These are phyloP conservation scores for Clamator glandarius DNA, from an alignment of 2,797 vertebrate species.

Conservation along the genomic window DNA sequence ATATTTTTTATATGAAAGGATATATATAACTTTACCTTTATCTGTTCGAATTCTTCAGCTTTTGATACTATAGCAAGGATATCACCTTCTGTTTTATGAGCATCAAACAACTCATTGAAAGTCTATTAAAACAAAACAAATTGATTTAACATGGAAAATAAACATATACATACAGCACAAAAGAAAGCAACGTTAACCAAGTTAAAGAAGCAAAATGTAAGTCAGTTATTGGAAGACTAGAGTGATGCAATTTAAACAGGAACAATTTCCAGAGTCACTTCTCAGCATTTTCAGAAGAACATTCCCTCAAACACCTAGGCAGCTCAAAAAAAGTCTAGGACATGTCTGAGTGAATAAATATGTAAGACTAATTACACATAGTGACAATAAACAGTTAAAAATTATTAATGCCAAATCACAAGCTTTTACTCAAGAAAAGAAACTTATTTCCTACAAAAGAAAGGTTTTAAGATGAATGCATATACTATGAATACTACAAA, in stretches of 20 bases:
- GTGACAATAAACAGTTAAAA: neutral
- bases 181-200: neutral
- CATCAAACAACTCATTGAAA: slow-evolving; percentile 95
- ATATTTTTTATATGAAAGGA: neutral
- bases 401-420: neutral
- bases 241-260: neutral
- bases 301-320: neutral
- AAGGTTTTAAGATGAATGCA: neutral
- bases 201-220: too few species aligned
- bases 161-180: neutral
- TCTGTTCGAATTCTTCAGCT: slow-evolving; percentile 98
- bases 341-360: neutral
- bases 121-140: slow-evolving; percentile 81
- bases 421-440: neutral
- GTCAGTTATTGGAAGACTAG: neutral
- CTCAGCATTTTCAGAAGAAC: neutral
- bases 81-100: slow-evolving; percentile 94
- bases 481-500: neutral
- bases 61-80: slow-evolving; percentile 95
- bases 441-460: neutral
- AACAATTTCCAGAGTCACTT: neutral
- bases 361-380: neutral
- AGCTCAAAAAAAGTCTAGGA: neutral
- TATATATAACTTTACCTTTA: slow-evolving; percentile 86
- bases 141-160: neutral